Conservation (phyloP, 1,140 invertebrate genomes). For the Battus philenor region DNA sequence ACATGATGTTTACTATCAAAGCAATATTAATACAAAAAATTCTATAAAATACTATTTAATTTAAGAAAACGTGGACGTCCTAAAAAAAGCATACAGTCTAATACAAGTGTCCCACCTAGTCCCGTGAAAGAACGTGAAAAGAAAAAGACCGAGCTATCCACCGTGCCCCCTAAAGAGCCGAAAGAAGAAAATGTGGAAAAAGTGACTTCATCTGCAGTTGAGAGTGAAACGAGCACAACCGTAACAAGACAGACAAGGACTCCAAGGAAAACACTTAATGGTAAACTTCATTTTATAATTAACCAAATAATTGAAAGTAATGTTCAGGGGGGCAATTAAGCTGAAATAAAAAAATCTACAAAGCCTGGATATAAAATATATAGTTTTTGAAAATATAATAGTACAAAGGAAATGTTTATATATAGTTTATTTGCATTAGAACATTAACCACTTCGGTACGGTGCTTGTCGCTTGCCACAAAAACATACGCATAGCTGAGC, state of each 20-base stretch:
- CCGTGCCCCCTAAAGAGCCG: background rate
- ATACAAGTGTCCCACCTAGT: background rate
- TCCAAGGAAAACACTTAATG: conserved; percentile 17
- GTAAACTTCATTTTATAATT: too few species aligned
- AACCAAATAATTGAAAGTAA: background rate
- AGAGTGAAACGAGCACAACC: background rate
- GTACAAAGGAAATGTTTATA: background rate
- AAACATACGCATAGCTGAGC: too few species aligned
- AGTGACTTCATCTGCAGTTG: background rate
- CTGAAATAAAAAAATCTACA: conserved; percentile 10
- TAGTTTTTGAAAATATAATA: background rate
- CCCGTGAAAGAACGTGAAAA: conserved; percentile 16
- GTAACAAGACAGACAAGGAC: conserved; percentile 16
- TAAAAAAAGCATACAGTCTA: conserved; percentile 11
- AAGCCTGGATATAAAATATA: background rate
- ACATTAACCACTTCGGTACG: too few species aligned
- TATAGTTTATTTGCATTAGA: too few species aligned
- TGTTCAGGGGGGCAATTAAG: background rate
- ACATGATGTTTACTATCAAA: too few species aligned
- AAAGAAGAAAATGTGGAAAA: conserved; percentile 6
- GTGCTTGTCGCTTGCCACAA: too few species aligned
- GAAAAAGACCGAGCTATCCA: conserved; percentile 12
- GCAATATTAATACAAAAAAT: too few species aligned
- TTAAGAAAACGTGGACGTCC: conserved; percentile 20
- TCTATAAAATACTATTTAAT: too few species aligned